These are phyloP conservation scores for Meloidogyne hapla DNA, from an alignment of 1,140 invertebrate species.

Conservation along the genomic window DNA sequence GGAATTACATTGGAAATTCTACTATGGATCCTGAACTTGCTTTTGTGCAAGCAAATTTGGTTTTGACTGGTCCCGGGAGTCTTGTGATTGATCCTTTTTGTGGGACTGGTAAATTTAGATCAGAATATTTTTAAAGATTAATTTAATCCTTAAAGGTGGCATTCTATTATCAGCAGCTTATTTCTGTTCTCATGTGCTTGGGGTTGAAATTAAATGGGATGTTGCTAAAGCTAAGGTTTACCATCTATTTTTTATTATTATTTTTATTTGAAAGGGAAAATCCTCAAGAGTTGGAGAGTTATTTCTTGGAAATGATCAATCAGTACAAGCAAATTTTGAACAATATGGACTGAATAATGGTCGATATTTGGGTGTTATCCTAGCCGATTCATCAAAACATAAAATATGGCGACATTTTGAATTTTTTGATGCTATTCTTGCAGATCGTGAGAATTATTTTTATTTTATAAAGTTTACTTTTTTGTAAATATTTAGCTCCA, in stretches of 20 bases:
- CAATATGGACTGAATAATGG: conserved; percentile 65
- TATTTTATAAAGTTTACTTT: no score
- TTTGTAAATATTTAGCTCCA: conserved; percentile 64
- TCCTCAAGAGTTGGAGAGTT: conserved; percentile 65
- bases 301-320: conserved; percentile 63
- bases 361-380: conserved; percentile 65
- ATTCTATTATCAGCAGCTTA: conserved; percentile 66
- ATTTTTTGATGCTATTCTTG: conserved; percentile 63
- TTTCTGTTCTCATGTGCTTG: conserved; percentile 66
- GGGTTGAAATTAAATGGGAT: conserved; percentile 67
- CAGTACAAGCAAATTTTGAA: conserved; percentile 65
- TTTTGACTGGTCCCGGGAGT: conserved; percentile 52
- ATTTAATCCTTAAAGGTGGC: conserved; percentile 62
- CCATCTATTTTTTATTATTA: background rate
- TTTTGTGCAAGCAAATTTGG: conserved; percentile 67
- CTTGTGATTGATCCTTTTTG: conserved; percentile 68
- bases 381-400: conserved; percentile 66
- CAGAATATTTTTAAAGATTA: background rate
- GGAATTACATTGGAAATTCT: conserved; percentile 66
- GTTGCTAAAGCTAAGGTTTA: conserved; percentile 64
- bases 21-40: conserved; percentile 68
- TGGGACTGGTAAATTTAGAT: conserved; percentile 61
- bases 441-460: conserved; percentile 66
- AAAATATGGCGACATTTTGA: conserved; percentile 62
- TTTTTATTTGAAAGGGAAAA: conserved; percentile 49